These are phyloP conservation scores for Semnornis frantzii DNA, from an alignment of 2,113 vertebrate species.

Conservation along the genomic window DNA sequence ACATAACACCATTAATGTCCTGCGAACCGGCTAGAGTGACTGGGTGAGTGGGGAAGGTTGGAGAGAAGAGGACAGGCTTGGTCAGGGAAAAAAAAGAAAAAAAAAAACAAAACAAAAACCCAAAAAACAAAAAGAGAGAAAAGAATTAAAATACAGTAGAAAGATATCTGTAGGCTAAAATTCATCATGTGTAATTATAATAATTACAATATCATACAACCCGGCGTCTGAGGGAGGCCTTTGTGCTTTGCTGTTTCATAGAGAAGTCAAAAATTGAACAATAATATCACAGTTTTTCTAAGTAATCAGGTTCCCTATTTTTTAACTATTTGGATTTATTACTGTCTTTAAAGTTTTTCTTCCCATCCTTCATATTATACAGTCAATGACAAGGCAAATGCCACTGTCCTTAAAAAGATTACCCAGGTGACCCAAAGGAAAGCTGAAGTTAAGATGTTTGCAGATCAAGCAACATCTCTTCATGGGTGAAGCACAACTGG, in stretches of 20 bases:
- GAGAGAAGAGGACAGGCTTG: not conserved
- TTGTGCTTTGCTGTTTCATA: constrained; percentile 87
- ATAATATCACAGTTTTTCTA: constrained; percentile 75
- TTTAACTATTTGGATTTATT: constrained; percentile 28
- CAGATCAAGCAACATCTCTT: constrained; percentile 15
- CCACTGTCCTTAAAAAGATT: constrained; percentile 4
- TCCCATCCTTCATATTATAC: not conserved
- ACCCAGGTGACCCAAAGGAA: not conserved
- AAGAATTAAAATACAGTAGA: constrained; percentile 84
- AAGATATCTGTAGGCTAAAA: constrained; percentile 91
- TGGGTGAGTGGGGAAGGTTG: not conserved
- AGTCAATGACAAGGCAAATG: constrained; percentile 36
- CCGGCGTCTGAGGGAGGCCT: constrained; percentile 84
- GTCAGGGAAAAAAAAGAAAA: not conserved
- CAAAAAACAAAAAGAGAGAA: constrained; percentile 36
- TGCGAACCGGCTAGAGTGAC: constrained; percentile 68
- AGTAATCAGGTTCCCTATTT: constrained; percentile 18
- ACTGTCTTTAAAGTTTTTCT: not conserved
- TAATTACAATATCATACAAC: constrained; percentile 94
- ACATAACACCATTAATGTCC: constrained; percentile 85
- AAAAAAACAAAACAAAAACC: constrained; percentile 60
- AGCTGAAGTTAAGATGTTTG: constrained; percentile 34
- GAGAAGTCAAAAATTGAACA: constrained; percentile 72
- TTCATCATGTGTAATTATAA: constrained; percentile 89
- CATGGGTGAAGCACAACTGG: not conserved